Percentiles rank a stretch among this genome's conserved stretches.
Conservation (phyloP, 2,797 vertebrate species). For the Okamejei kenojei region DNA sequence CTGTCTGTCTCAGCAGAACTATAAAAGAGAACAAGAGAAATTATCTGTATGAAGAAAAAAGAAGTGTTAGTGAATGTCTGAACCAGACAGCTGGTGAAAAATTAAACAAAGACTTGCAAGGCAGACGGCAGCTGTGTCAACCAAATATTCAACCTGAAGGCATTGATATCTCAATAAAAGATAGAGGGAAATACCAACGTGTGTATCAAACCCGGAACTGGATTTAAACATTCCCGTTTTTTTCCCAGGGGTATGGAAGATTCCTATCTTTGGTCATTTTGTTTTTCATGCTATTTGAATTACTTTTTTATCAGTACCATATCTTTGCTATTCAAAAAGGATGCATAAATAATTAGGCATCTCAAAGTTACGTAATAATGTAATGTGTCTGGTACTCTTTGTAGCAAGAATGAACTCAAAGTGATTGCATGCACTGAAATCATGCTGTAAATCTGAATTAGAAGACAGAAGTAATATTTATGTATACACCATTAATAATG, state of each 20-base stretch:
- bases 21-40: slow-evolving; percentile 20
- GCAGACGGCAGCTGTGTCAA: slow-evolving; percentile 25
- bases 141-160: neutral
- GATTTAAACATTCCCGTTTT: neutral
- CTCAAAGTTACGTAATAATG: neutral
- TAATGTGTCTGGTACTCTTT: neutral
- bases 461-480: neutral
- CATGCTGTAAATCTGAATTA: neutral
- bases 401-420: neutral
- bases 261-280: neutral
- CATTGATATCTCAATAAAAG: slow-evolving; percentile 24
- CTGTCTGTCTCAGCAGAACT: neutral
- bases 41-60: neutral
- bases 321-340: neutral
- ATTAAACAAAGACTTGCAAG: slow-evolving; percentile 14
- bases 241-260: neutral
- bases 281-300: neutral
- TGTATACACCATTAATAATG: neutral
- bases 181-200: neutral
- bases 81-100: slow-evolving; percentile 27
- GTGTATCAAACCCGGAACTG: neutral
- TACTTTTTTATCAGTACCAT: neutral
- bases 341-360: neutral
- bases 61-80: slow-evolving; percentile 1
- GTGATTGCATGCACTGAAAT: neutral